Evolutionary conservation across 2,888 invertebrate genomes (phyloP).

Genomic region (Drosophila nr. fundita): DNA sequence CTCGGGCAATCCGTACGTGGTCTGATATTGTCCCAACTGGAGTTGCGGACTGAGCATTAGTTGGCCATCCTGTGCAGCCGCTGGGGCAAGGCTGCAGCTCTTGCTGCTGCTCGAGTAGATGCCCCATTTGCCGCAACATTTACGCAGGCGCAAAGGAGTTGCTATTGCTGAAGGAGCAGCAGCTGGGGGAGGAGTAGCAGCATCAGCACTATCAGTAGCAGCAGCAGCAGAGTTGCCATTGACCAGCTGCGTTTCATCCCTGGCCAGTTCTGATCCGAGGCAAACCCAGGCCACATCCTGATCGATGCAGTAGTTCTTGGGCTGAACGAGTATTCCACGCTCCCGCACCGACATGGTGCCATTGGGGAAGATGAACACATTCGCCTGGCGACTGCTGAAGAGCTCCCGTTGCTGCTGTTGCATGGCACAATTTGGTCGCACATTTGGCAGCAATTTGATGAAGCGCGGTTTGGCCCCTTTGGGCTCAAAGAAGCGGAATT

Average conservation of each 20-base stretch:
- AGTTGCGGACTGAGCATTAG: constrained; percentile 65
- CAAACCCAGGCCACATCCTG: constrained; percentile 87
- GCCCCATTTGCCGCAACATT: constrained; percentile 90
- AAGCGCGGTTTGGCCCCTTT: constrained; percentile 84
- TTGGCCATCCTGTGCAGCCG: neutral
- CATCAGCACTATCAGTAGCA: neutral
- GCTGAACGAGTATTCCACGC: constrained; percentile 85
- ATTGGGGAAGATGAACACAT: constrained; percentile 87
- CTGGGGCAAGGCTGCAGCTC: constrained; percentile 73
- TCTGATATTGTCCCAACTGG: constrained; percentile 64
- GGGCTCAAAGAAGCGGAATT: constrained; percentile 83
- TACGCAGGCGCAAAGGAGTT: constrained; percentile 83
- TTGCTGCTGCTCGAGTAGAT: constrained; percentile 87
- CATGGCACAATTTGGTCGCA: constrained; percentile 74
- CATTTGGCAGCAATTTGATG: constrained; percentile 84
- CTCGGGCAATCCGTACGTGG: constrained; percentile 78
- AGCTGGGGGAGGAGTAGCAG: neutral
- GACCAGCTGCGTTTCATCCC: neutral
- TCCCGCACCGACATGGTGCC: constrained; percentile 88
- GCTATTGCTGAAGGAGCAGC: neutral
- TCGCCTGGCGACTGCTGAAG: constrained; percentile 82
- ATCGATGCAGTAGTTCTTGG: constrained; percentile 89
- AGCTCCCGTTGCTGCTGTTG: constrained; percentile 63
- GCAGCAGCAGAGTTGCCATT: neutral
- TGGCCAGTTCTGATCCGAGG: neutral